These are phyloP conservation scores for Mungos mungo DNA, from an alignment of 2,113 vertebrate species.

Conservation along the genomic window DNA sequence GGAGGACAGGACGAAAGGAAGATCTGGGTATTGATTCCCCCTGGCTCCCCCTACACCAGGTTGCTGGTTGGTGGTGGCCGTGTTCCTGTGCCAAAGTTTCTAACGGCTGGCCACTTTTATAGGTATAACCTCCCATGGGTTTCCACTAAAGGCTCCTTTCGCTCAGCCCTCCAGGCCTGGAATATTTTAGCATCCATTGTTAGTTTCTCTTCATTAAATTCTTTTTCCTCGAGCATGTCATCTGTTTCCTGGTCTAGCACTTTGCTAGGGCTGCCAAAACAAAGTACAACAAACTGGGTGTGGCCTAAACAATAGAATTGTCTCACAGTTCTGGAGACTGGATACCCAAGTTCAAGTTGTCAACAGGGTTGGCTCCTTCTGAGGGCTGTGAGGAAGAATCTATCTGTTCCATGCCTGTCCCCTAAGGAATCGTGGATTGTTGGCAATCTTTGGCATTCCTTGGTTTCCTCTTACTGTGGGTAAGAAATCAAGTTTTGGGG, in stretches of 20 bases:
- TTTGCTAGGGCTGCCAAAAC: background rate
- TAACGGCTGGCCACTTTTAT: background rate
- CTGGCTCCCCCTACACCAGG: background rate
- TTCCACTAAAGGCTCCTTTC: background rate
- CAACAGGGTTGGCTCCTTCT: background rate
- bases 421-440: background rate
- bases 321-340: background rate
- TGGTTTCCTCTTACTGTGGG: background rate
- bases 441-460: background rate
- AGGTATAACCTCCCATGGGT: background rate
- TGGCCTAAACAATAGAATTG: background rate
- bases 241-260: background rate
- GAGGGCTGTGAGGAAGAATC: background rate
- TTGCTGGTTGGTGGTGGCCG: background rate
- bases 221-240: background rate
- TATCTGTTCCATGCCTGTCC: background rate
- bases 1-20: background rate
- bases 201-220: background rate
- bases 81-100: background rate
- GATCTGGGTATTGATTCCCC: background rate
- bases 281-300: background rate
- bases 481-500: background rate
- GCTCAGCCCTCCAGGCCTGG: background rate
- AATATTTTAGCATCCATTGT: background rate
- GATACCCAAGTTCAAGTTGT: background rate